phyloP scores from a whole-genome alignment of 2,113 vertebrate genomes.

The Circaetus cinerascens region DNA sequence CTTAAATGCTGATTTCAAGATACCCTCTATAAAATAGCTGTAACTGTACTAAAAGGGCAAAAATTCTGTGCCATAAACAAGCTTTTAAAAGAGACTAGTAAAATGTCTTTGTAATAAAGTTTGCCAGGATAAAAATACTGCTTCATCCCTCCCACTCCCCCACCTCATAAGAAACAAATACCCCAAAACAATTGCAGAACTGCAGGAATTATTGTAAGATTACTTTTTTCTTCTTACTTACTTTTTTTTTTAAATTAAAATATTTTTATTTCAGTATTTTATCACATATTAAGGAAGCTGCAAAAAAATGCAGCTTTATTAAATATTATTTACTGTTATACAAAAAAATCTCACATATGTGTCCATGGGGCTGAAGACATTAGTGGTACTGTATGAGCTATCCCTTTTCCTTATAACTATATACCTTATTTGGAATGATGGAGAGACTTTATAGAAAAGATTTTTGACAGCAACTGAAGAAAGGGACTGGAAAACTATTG shows the following conservation, averaged over 20 bases:
- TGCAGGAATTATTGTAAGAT: conserved; percentile 19
- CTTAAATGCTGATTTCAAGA: conserved; percentile 75
- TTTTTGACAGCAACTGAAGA: neutral
- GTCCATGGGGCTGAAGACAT: neutral
- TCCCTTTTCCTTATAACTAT: neutral
- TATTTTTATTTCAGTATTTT: conserved; percentile 35
- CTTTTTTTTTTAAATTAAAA: conserved; percentile 28
- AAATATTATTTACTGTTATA: conserved; percentile 1
- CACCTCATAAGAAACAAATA: conserved; percentile 3
- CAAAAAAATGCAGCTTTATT: conserved; percentile 69
- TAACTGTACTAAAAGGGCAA: conserved; percentile 63
- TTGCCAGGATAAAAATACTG: conserved; percentile 62
- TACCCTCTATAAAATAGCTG: conserved; percentile 69
- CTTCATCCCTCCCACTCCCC: neutral
- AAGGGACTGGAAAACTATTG: neutral
- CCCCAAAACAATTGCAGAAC: conserved; percentile 7
- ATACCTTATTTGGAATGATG: neutral
- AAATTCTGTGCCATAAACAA: conserved; percentile 72
- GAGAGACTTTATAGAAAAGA: neutral
- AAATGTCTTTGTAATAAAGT: conserved; percentile 44
- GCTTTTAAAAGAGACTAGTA: conserved; percentile 58
- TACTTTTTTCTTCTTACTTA: neutral
- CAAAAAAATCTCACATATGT: neutral
- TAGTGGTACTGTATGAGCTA: neutral
- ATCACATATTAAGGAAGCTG: conserved; percentile 53